Conservation (phyloP, 2,797 vertebrate species). For the Chelonia mydas region DNA sequence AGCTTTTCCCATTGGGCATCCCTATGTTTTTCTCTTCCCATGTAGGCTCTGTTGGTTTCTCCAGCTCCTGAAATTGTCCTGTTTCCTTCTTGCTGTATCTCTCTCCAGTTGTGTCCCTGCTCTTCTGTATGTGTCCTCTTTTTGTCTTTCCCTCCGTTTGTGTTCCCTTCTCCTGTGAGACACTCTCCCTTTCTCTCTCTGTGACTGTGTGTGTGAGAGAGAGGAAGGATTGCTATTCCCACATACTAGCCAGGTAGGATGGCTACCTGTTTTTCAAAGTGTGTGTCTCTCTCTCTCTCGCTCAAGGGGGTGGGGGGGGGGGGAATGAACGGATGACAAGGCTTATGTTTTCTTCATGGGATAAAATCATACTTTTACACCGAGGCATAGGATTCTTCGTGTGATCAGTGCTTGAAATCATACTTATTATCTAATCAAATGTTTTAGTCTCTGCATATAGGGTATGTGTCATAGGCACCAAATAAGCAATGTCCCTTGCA, state of each 20-base stretch:
- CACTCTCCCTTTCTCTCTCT: neutral
- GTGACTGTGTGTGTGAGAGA: neutral
- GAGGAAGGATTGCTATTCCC: neutral
- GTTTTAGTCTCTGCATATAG: neutral
- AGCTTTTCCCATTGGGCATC: neutral
- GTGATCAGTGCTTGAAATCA: neutral
- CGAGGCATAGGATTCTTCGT: neutral
- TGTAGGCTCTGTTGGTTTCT: neutral
- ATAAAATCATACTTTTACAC: neutral
- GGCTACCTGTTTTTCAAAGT: neutral
- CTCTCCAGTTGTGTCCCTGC: neutral
- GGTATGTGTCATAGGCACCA: neutral
- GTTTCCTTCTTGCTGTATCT: neutral
- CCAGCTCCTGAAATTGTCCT: neutral
- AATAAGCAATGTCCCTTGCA: neutral
- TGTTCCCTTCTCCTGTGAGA: neutral
- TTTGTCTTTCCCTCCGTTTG: conserved; percentile 4
- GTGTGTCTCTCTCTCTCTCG: fast-evolving
- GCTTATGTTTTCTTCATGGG: neutral
- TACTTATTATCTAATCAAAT: neutral
- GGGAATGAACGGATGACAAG: too few species aligned
- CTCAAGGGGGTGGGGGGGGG: too few species aligned
- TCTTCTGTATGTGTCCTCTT: neutral
- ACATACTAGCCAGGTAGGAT: neutral
- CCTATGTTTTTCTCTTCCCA: neutral